These are phyloP conservation scores for Agonum fuliginosum DNA, from an alignment of 2,888 invertebrate genomes.

Conservation along the genomic window DNA sequence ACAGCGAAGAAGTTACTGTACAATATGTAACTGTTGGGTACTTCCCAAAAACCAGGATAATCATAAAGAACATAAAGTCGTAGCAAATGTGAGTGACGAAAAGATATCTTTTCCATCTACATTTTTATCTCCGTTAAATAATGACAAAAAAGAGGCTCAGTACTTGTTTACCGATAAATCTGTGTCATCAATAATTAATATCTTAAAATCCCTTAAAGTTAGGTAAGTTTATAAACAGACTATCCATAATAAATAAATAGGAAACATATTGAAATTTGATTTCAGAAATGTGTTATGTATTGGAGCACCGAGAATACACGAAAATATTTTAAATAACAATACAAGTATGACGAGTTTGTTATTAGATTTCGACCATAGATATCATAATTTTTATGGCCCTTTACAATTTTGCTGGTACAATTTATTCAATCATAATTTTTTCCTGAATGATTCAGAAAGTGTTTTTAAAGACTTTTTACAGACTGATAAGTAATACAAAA, in stretches of 20 bases:
- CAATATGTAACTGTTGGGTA: constrained; percentile 78
- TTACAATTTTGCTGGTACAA: constrained; percentile 88
- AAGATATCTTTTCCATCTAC: constrained; percentile 79
- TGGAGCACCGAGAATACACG: constrained; percentile 89
- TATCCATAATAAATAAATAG: background rate
- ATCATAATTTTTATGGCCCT: constrained; percentile 79
- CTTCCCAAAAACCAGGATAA: constrained; percentile 67
- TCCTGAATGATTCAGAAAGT: constrained; percentile 77
- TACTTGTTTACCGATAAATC: constrained; percentile 87
- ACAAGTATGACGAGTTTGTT: constrained; percentile 78
- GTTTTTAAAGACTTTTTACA: constrained; percentile 80
- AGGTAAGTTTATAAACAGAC: constrained; percentile 71
- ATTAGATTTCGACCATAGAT: constrained; percentile 88
- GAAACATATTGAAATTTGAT: constrained; percentile 62
- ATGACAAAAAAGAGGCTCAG: constrained; percentile 90
- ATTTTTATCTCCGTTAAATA: constrained; percentile 81
- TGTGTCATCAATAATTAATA: constrained; percentile 78
- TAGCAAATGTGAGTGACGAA: constrained; percentile 75
- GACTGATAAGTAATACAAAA: constrained; percentile 72
- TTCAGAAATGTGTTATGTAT: constrained; percentile 87
- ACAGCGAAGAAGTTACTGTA: constrained; percentile 78
- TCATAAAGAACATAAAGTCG: constrained; percentile 77
- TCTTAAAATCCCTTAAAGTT: constrained; percentile 77
- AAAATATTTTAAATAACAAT: constrained; percentile 75
- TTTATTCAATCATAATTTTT: constrained; percentile 93